A percentile compares a stretch with the other conserved stretches of the same genome.
Evolutionary conservation across 2,888 invertebrate genomes (phyloP).

Genomic region (Cantharis flavilabris): DNA sequence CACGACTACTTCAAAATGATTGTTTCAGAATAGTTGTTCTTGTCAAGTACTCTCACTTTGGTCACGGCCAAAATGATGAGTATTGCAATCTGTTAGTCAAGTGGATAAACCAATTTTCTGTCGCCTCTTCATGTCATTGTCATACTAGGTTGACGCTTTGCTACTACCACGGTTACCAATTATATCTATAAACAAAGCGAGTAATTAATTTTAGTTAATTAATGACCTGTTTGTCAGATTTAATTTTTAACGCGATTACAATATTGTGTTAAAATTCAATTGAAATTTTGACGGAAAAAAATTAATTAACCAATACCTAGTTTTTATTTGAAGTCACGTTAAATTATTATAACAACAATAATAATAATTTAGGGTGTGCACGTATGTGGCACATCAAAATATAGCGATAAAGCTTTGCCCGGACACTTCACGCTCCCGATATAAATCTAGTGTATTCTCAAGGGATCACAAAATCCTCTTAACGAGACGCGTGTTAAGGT

Average conservation of each 20-base stretch:
- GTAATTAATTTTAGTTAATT: conserved; percentile 37
- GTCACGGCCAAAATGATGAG: conserved; percentile 48
- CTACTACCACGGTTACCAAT: conserved; percentile 42
- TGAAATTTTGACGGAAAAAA: not conserved
- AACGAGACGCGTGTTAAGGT: conserved; percentile 47
- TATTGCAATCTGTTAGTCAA: conserved; percentile 48
- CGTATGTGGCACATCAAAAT: conserved; percentile 50
- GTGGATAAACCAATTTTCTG: conserved; percentile 51
- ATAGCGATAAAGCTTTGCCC: conserved; percentile 50
- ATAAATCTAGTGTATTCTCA: conserved; percentile 52
- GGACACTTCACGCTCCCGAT: conserved; percentile 52
- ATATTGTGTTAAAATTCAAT: not conserved
- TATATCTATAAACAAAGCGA: conserved; percentile 26
- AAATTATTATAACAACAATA: conserved; percentile 6
- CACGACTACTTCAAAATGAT: conserved; percentile 33
- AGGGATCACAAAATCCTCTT: conserved; percentile 51
- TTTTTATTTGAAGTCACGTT: not conserved
- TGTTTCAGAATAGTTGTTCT: conserved; percentile 42
- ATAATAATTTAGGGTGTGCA: conserved; percentile 31
- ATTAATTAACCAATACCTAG: not conserved
- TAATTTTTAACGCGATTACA: not conserved
- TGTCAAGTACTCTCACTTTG: conserved; percentile 36
- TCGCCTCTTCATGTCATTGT: conserved; percentile 47
- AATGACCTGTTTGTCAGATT: conserved; percentile 25
- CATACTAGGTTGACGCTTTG: conserved; percentile 46